phyloP scores from a whole-genome alignment of 2,888 invertebrate species.

The Trichogramma evanescens region DNA sequence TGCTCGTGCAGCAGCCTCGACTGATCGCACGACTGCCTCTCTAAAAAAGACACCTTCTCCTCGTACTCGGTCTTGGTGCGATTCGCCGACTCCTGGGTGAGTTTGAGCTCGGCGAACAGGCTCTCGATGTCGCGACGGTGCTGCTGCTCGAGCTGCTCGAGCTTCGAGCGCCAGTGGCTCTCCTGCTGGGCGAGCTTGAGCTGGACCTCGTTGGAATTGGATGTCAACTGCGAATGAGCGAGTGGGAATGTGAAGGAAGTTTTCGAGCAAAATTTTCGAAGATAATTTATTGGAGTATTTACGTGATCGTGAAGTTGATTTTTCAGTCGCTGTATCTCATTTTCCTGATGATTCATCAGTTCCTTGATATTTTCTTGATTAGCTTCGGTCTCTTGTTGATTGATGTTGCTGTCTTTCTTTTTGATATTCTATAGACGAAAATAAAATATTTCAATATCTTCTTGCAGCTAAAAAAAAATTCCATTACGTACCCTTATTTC shows the following conservation, averaged over 20 bases:
- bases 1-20: constrained; percentile 33
- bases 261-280: background rate
- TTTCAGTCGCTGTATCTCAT: constrained; percentile 50
- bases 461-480: constrained; percentile 1
- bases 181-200: constrained; percentile 35
- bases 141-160: constrained; percentile 38
- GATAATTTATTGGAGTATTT: constrained; percentile 32
- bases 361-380: constrained; percentile 47
- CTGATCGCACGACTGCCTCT: constrained; percentile 33
- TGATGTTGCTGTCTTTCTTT: constrained; percentile 22
- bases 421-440: constrained; percentile 29
- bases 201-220: constrained; percentile 36
- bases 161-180: constrained; percentile 39
- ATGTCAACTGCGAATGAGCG: constrained; percentile 27
- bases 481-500: constrained; percentile 37
- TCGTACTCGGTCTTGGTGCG: constrained; percentile 36
- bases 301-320: constrained; percentile 46
- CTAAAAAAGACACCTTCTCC: constrained; percentile 35
- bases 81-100: constrained; percentile 33
- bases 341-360: constrained; percentile 51
- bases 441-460: background rate
- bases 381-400: constrained; percentile 35
- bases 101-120: constrained; percentile 35
- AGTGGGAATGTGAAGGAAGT: constrained; percentile 2
- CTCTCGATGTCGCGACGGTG: constrained; percentile 39